Conservation (phyloP, 2,888 invertebrate species). For the Scelioninae gen. 1 region DNA sequence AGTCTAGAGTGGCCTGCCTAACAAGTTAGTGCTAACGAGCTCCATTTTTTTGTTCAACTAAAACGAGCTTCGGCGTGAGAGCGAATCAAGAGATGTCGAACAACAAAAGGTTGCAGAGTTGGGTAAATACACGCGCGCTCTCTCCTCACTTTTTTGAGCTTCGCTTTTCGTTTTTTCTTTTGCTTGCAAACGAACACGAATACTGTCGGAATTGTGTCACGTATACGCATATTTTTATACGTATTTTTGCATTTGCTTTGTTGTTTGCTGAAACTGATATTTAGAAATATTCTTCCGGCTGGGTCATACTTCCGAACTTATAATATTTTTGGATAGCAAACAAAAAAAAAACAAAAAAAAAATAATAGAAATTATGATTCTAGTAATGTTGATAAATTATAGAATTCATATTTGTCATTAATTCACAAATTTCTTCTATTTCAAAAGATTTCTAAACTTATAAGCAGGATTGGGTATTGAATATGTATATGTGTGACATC, state of each 20-base stretch:
- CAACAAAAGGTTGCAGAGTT: conserved; percentile 53
- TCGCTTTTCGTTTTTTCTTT: conserved; percentile 18
- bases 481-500: conserved; percentile 8
- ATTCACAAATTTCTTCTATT: no score
- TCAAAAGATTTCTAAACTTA: no score
- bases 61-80: conserved; percentile 56
- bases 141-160: conserved; percentile 5
- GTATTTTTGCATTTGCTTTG: conserved; percentile 16
- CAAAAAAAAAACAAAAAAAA: no score
- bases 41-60: conserved; percentile 66
- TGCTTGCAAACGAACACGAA: conserved; percentile 23
- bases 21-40: conserved; percentile 77
- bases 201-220: conserved; percentile 34
- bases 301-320: neutral
- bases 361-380: no score
- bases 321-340: neutral
- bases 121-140: conserved; percentile 45
- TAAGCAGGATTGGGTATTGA: neutral
- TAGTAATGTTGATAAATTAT: no score
- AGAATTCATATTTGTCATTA: no score
- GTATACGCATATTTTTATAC: conserved; percentile 22
- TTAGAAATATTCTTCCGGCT: neutral
- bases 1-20: conserved; percentile 73
- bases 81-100: conserved; percentile 47
- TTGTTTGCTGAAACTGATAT: conserved; percentile 18